Conservation (phyloP, 2,797 vertebrate species). For the Phaenicophaeus curvirostris region DNA sequence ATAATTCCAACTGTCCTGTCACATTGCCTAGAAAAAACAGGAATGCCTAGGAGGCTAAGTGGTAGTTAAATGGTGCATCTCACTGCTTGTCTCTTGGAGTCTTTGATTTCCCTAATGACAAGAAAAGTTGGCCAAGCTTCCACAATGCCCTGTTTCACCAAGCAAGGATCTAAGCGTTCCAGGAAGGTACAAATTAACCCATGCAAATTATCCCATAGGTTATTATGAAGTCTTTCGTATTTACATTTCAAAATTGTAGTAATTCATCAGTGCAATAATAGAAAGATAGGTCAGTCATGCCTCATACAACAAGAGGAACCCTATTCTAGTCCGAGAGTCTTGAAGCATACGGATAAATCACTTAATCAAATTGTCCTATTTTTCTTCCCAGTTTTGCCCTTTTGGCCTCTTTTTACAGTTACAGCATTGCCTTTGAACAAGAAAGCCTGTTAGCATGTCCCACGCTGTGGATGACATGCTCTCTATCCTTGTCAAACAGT, state of each 20-base stretch:
- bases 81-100: neutral
- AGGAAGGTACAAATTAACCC: constrained; percentile 25
- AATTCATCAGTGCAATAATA: neutral
- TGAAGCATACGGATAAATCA: constrained; percentile 20
- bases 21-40: neutral
- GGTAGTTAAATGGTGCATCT: neutral
- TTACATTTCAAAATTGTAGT: neutral
- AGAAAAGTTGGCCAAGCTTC: neutral
- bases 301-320: neutral
- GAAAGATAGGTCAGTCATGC: neutral
- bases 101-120: constrained; percentile 25
- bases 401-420: neutral
- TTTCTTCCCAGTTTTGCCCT: constrained; percentile 16
- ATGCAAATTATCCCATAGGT: neutral
- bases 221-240: neutral
- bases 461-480: neutral
- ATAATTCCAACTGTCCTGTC: neutral
- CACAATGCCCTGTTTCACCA: neutral
- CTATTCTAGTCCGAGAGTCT: neutral
- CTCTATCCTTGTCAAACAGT: constrained; percentile 58
- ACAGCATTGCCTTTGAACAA: constrained; percentile 1
- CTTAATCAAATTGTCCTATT: neutral
- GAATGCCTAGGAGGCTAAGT: neutral
- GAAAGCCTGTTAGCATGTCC: constrained; percentile 29
- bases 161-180: constrained; percentile 4